phyloP scores from a whole-genome alignment of 2,888 invertebrate genomes.

The Meloe dianella region DNA sequence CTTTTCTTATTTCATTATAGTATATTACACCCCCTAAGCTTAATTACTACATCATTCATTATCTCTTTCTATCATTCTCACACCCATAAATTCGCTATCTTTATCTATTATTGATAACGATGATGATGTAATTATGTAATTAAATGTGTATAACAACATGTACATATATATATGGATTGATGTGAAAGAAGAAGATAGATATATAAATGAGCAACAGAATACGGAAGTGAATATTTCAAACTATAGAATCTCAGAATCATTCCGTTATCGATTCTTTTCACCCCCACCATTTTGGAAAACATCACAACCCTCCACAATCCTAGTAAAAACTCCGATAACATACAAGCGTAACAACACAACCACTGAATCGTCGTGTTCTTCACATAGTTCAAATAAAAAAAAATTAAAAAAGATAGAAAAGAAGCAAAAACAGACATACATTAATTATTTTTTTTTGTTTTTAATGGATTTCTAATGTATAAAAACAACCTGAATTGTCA shows the following conservation, averaged over 20 bases:
- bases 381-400: background rate
- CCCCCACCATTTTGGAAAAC: constrained; percentile 5
- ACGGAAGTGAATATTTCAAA: constrained; percentile 7
- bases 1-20: background rate
- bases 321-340: background rate
- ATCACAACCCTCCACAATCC: constrained; percentile 1
- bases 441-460: no score
- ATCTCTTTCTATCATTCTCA: background rate
- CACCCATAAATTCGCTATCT: background rate
- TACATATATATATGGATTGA: background rate
- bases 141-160: background rate
- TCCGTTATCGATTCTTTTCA: constrained; percentile 7
- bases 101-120: background rate
- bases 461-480: no score
- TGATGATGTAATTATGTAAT: constrained; percentile 3
- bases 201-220: background rate
- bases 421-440: background rate
- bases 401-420: background rate
- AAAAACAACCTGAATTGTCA: constrained; percentile 41
- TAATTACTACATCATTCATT: background rate
- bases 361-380: background rate
- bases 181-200: background rate
- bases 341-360: constrained; percentile 5
- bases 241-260: constrained; percentile 7
- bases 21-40: background rate